Evolutionary conservation across 2,113 vertebrate genomes (phyloP).

Genomic region (Labrus mixtus): DNA sequence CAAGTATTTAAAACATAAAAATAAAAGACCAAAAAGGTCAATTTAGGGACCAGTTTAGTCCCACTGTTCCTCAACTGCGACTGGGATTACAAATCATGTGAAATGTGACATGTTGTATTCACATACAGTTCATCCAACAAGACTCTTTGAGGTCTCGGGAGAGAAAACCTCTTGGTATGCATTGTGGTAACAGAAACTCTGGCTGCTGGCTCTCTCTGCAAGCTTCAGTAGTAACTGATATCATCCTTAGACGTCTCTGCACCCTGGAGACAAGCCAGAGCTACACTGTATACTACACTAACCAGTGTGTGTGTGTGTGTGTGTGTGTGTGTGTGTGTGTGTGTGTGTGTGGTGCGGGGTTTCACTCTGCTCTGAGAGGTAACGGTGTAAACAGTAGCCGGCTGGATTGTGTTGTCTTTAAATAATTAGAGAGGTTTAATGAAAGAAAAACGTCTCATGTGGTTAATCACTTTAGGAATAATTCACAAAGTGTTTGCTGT

Average conservation of each 20-base stretch:
- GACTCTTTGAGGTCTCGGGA: conserved; percentile 15
- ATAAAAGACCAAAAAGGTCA: not conserved
- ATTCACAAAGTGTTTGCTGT: not conserved
- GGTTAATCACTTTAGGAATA: conserved; percentile 2
- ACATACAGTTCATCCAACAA: conserved; percentile 8
- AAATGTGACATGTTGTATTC: not conserved
- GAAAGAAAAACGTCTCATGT: conserved; percentile 24
- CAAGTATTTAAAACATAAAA: not conserved
- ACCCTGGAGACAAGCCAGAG: conserved; percentile 47
- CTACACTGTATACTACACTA: conserved; percentile 19
- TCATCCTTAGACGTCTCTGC: conserved; percentile 61
- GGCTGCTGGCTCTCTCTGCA: conserved; percentile 30
- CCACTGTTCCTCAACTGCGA: not conserved
- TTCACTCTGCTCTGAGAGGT: conserved; percentile 31
- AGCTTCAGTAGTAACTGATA: conserved; percentile 41
- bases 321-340: conserved; percentile 5
- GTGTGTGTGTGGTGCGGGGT: conserved; percentile 14
- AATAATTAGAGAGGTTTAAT: conserved; percentile 25
- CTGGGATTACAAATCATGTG: not conserved
- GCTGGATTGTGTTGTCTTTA: conserved; percentile 21
- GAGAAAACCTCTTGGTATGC: conserved; percentile 16
- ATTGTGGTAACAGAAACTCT: conserved; percentile 22
- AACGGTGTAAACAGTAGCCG: conserved; percentile 33
- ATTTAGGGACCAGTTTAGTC: not conserved
- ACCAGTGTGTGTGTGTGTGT: not conserved